Percentiles rank a stretch among this genome's conserved stretches.
These are phyloP conservation scores for Diachrysia chrysitis DNA, from an alignment of 2,888 invertebrate genomes.

Conservation along the genomic window DNA sequence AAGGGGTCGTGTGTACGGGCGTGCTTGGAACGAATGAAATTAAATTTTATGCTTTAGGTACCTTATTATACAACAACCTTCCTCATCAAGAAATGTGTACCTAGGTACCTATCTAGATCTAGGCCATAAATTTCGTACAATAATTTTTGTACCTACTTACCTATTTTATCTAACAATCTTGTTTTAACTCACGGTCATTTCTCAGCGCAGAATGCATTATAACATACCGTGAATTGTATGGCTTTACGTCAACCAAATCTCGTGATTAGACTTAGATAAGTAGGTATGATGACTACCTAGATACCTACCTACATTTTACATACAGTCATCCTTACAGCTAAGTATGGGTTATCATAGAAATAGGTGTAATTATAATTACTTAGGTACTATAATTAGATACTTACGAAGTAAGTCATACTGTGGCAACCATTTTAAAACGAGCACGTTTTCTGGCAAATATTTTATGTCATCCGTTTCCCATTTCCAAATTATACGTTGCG, in stretches of 20 bases:
- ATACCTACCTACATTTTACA: neutral
- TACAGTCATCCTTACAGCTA: neutral
- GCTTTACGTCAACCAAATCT: constrained; percentile 2
- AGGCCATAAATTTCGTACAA: neutral
- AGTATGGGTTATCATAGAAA: neutral
- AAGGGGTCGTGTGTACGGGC: too few relatives aligned
- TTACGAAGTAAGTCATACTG: constrained; percentile 91
- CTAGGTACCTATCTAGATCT: neutral
- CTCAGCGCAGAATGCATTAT: constrained; percentile 13
- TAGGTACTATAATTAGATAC: constrained; percentile 55
- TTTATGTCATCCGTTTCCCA: constrained; percentile 90
- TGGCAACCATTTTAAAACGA: constrained; percentile 90
- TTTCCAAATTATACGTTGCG: constrained; percentile 92
- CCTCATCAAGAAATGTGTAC: too few relatives aligned
- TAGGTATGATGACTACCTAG: neutral
- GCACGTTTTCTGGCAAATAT: constrained; percentile 88
- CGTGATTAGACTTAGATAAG: neutral
- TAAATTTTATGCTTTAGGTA: too few relatives aligned
- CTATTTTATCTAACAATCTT: constrained; percentile 16
- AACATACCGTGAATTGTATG: constrained; percentile 13
- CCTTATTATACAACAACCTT: too few relatives aligned
- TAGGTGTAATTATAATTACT: constrained; percentile 21
- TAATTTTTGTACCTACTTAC: neutral
- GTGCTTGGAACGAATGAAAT: too few relatives aligned
- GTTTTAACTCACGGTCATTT: constrained; percentile 16